A percentile compares a stretch with the other conserved stretches of the same genome.
These are phyloP conservation scores for Lasioglossum oenotherae DNA, from an alignment of 2,888 invertebrate species.

Conservation along the genomic window DNA sequence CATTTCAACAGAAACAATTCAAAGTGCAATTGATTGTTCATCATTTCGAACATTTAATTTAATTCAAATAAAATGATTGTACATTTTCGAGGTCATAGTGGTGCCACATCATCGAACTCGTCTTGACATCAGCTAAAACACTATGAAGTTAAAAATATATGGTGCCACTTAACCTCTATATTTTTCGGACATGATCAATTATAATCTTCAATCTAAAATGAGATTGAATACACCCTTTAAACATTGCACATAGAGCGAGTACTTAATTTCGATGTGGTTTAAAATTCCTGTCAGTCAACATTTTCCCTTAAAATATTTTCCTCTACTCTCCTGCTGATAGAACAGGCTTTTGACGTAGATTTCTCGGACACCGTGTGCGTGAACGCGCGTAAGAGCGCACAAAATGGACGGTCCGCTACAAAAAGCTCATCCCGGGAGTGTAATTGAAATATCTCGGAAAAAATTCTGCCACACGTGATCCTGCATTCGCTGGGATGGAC, in stretches of 20 bases:
- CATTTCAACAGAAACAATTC: too few species aligned
- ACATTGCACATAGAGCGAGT: background rate
- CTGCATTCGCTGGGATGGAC: background rate
- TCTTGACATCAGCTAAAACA: too few species aligned
- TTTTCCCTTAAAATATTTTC: background rate
- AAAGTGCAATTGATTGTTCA: too few species aligned
- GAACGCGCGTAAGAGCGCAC: background rate
- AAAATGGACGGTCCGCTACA: slow-evolving; percentile 25
- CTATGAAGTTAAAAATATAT: too few species aligned
- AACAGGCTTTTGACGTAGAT: background rate
- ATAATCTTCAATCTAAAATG: background rate
- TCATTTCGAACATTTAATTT: too few species aligned
- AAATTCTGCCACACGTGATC: slow-evolving; percentile 12
- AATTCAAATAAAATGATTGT: too few species aligned
- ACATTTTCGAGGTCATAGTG: too few species aligned
- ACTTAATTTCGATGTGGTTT: background rate
- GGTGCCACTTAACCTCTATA: too few species aligned
- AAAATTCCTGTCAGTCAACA: background rate
- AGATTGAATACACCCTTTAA: background rate
- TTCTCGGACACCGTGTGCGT: background rate
- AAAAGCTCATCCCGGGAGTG: slow-evolving; percentile 31
- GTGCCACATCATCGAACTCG: too few species aligned
- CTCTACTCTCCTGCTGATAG: background rate
- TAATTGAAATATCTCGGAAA: slow-evolving; percentile 35
- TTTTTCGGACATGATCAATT: background rate